Conservation (phyloP, 2,113 vertebrate genomes). For the Seriola aureovittata region DNA sequence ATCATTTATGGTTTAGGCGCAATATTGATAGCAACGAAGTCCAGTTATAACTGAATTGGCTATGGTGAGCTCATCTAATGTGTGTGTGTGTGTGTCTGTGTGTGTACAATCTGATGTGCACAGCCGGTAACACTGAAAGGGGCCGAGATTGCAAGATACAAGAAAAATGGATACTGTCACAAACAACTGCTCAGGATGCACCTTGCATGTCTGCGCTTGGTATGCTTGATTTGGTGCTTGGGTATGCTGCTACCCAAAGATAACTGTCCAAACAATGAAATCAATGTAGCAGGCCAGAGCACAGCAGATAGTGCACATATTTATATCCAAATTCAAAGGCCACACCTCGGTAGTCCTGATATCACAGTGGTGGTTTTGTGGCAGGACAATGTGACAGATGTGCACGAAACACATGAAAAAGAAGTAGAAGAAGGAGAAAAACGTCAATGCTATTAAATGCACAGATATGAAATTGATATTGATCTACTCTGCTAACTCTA, state of each 20-base stretch:
- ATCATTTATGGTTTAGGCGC: not conserved
- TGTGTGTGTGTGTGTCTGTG: too few relatives aligned
- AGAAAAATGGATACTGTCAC: not conserved
- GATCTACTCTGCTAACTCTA: not conserved
- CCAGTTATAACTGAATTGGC: not conserved
- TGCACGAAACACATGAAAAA: not conserved
- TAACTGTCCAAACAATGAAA: constrained; percentile 22
- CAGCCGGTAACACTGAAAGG: not conserved
- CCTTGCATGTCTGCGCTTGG: not conserved
- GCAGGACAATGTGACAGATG: constrained; percentile 4
- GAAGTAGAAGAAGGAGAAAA: not conserved
- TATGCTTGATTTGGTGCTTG: constrained; percentile 30
- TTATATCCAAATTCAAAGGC: constrained; percentile 27
- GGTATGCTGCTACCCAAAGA: constrained; percentile 18
- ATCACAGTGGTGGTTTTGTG: constrained; percentile 3
- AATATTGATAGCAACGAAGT: not conserved
- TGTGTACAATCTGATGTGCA: constrained; percentile 9
- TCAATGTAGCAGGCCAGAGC: constrained; percentile 1
- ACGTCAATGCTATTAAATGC: not conserved
- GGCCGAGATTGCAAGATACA: not conserved
- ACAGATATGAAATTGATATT: constrained; percentile 23
- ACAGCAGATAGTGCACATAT: constrained; percentile 25
- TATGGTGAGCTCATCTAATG: not conserved
- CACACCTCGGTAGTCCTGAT: not conserved
- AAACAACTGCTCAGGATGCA: constrained; percentile 18